Percentiles rank a stretch among this genome's conserved stretches.
phyloP scores from a whole-genome alignment of 2,113 vertebrate species.

The Cyanistes caeruleus region DNA sequence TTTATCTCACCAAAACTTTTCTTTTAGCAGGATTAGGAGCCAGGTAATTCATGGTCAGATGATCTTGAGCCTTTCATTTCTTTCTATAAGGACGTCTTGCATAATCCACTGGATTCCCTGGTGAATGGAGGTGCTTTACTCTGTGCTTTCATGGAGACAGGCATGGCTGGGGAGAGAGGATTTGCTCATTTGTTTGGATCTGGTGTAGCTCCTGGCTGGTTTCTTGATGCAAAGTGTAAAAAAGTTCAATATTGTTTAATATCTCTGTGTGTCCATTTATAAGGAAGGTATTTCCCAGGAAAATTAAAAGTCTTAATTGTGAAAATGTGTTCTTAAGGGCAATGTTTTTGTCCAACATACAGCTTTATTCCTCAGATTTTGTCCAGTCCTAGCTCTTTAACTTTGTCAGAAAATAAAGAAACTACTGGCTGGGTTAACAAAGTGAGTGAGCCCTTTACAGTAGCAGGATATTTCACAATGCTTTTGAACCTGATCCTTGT shows the following conservation, averaged over 20 bases:
- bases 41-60: not conserved
- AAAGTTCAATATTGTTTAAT: not conserved
- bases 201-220: not conserved
- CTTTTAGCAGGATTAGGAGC: not conserved
- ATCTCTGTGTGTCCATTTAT: not conserved
- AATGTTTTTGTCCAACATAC: not conserved
- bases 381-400: not conserved
- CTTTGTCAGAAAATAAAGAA: not conserved
- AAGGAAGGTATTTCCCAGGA: not conserved
- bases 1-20: not conserved
- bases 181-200: not conserved
- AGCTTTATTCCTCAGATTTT: not conserved
- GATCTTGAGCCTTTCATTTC: not conserved
- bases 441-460: not conserved
- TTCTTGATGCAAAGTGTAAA: not conserved
- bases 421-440: not conserved
- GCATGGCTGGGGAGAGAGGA: not conserved
- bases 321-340: not conserved
- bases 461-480: rapidly evolving
- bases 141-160: not conserved
- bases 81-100: not conserved
- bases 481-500: not conserved
- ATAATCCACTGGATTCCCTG: not conserved
- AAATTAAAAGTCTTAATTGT: not conserved
- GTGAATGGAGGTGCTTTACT: not conserved